These are phyloP conservation scores for Drosophila limbata DNA, from an alignment of 2,888 invertebrate genomes.

Conservation along the genomic window DNA sequence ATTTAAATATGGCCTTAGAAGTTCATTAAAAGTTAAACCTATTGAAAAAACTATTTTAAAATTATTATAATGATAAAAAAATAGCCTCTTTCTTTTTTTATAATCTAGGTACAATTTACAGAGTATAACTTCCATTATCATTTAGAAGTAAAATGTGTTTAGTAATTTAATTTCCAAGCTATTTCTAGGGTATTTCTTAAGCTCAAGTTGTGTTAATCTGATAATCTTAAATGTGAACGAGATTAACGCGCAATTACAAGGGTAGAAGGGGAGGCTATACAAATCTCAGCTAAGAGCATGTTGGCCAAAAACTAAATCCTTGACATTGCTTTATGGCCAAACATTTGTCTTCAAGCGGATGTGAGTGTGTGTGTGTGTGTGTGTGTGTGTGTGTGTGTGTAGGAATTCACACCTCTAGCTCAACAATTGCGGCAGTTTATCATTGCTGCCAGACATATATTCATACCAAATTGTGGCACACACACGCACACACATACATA, in stretches of 20 bases:
- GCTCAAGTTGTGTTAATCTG: neutral
- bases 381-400: slow-evolving; percentile 24
- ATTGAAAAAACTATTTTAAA: no score
- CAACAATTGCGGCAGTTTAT: slow-evolving; percentile 58
- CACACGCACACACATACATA: slow-evolving; percentile 7
- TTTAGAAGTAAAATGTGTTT: no score
- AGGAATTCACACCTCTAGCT: slow-evolving; percentile 57
- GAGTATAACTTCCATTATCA: neutral
- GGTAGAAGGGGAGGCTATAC: slow-evolving; percentile 26
- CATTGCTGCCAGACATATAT: slow-evolving; percentile 43
- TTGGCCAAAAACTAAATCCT: slow-evolving; percentile 40
- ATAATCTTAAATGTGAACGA: slow-evolving; percentile 17
- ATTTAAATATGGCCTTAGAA: no score
- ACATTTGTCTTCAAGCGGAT: slow-evolving; percentile 37
- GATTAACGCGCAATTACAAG: slow-evolving; percentile 61
- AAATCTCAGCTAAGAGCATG: slow-evolving; percentile 42
- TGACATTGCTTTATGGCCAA: slow-evolving; percentile 61
- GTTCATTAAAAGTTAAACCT: no score
- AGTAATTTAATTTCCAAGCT: neutral
- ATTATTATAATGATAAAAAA: no score
- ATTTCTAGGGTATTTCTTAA: neutral
- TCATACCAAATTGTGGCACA: slow-evolving; percentile 11
- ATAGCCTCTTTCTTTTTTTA: no score
- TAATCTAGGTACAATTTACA: no score
- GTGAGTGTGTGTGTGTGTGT: slow-evolving; percentile 21